These are phyloP conservation scores for Laothoe populi DNA, from an alignment of 2,888 invertebrate species.

Conservation along the genomic window DNA sequence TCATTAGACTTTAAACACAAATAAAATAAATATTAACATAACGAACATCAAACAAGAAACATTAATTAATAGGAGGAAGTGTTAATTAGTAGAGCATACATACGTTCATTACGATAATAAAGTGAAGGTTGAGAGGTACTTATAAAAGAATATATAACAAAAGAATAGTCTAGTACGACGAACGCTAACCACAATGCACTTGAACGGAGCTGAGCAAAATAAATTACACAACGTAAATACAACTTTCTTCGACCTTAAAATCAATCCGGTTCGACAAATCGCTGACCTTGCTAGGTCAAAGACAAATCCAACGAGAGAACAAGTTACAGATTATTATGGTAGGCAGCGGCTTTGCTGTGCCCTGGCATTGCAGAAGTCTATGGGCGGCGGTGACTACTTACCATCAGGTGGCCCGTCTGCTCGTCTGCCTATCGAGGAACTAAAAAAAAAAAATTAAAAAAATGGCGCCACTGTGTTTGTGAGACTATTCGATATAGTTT, in stretches of 20 bases:
- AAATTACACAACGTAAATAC: slow-evolving; percentile 4
- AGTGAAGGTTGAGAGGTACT: not conserved
- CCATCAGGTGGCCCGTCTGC: no score
- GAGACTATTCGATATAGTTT: not conserved
- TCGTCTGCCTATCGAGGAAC: no score
- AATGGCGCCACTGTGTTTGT: slow-evolving; percentile 13
- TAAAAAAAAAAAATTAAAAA: no score
- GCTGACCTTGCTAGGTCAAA: slow-evolving; percentile 52
- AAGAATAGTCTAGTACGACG: slow-evolving; percentile 1
- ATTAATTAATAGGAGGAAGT: slow-evolving; percentile 16
- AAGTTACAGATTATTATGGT: no score
- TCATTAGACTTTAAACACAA: slow-evolving; percentile 2
- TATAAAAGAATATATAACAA: slow-evolving; percentile 6
- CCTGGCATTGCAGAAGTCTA: no score
- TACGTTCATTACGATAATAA: slow-evolving; percentile 7
- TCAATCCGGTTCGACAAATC: slow-evolving; percentile 39
- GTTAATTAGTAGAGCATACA: slow-evolving; percentile 21
- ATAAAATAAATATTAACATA: slow-evolving; percentile 6
- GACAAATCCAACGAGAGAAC: no score
- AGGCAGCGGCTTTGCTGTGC: no score
- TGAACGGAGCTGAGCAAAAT: slow-evolving; percentile 1
- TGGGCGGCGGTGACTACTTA: no score
- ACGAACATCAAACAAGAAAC: slow-evolving; percentile 4
- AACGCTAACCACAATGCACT: not conserved
- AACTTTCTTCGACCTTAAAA: slow-evolving; percentile 21